These are phyloP conservation scores for Sphenopsis melanotis DNA, from an alignment of 2,797 vertebrate species.

Conservation along the genomic window DNA sequence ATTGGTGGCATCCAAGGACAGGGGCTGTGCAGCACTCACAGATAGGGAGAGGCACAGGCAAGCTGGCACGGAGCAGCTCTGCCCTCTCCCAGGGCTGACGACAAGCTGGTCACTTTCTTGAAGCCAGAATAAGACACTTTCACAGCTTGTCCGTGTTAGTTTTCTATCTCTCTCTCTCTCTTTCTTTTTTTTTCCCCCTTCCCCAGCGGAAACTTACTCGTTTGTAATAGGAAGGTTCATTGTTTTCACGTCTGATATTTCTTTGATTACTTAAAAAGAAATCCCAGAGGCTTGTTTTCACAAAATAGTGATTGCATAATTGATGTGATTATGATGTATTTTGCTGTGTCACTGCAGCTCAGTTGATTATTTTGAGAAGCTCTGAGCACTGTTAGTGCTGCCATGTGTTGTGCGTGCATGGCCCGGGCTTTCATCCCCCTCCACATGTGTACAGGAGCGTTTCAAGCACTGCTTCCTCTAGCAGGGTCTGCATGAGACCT, in stretches of 20 bases:
- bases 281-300: constrained; percentile 62
- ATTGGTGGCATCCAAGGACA: background rate
- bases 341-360: constrained; percentile 44
- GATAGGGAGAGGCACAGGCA: background rate
- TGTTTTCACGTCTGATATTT: constrained; percentile 47
- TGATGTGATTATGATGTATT: constrained; percentile 56
- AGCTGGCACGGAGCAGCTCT: background rate
- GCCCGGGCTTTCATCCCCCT: background rate
- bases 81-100: background rate
- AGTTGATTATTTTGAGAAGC: constrained; percentile 46
- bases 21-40: background rate
- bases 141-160: background rate
- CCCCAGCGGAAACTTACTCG: background rate
- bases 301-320: constrained; percentile 52
- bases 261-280: constrained; percentile 62
- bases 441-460: background rate
- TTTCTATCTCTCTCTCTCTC: background rate
- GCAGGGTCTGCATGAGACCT: background rate
- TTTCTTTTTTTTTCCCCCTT: fast-evolving
- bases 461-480: background rate
- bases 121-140: background rate
- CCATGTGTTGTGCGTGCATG: background rate
- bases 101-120: background rate
- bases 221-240: constrained; percentile 42
- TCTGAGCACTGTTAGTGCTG: constrained; percentile 1